phyloP scores from a whole-genome alignment of 1,140 invertebrate species.

The Calosoma granatense region DNA sequence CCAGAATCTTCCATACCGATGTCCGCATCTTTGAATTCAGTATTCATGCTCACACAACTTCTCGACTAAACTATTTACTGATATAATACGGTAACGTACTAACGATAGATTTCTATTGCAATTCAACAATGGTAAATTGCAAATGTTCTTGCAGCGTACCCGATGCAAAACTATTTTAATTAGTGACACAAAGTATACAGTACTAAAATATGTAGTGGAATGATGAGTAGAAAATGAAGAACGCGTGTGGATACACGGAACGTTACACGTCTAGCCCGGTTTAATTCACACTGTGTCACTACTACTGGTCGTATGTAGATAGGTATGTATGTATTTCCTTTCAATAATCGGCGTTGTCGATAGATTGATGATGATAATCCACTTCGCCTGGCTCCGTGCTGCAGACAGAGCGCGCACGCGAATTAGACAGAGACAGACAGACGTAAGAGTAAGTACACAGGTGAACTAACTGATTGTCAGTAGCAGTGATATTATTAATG shows the following conservation, averaged over 20 bases:
- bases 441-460: too few relatives aligned
- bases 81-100: not conserved
- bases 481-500: not conserved
- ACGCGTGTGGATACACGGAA: not conserved
- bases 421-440: too few relatives aligned
- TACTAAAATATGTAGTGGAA: not conserved
- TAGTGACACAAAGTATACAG: not conserved
- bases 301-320: too few relatives aligned
- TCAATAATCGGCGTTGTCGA: too few relatives aligned
- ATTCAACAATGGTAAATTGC: too few relatives aligned
- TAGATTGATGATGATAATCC: not conserved
- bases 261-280: not conserved
- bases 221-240: not conserved
- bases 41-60: conserved; percentile 4
- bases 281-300: conserved; percentile 4
- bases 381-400: too few relatives aligned
- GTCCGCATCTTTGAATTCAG: not conserved
- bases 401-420: too few relatives aligned
- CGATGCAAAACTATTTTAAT: not conserved
- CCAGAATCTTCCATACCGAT: not conserved
- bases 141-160: too few relatives aligned
- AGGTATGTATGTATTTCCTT: too few relatives aligned
- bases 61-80: not conserved
- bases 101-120: too few relatives aligned
- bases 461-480: too few relatives aligned